Percentiles rank a stretch among this genome's conserved stretches.
phyloP scores from a whole-genome alignment of 2,113 vertebrate species.

The Crotalus helleri region DNA sequence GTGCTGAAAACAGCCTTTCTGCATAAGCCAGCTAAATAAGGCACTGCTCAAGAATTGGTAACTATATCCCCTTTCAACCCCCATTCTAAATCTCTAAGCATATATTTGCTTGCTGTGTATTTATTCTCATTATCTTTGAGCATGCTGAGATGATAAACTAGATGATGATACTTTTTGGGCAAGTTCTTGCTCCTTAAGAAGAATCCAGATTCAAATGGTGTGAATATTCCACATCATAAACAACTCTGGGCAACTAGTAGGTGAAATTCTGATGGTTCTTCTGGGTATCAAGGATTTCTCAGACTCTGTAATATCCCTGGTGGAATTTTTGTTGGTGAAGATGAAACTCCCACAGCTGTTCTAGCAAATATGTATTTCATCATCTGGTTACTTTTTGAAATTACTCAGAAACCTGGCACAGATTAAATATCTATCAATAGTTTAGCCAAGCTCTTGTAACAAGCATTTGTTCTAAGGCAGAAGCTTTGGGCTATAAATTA shows the following conservation, averaged over 20 bases:
- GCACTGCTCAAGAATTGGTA: not conserved
- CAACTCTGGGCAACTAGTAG: not conserved
- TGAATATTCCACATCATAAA: not conserved
- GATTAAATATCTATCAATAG: not conserved
- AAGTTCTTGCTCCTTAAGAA: not conserved
- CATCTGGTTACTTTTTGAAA: not conserved
- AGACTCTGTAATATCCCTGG: not conserved
- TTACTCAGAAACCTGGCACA: not conserved
- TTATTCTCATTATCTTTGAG: not conserved
- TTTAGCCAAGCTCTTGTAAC: not conserved
- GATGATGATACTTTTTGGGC: not conserved
- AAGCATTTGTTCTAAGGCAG: not conserved
- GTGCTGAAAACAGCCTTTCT: not conserved
- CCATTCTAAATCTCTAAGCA: not conserved
- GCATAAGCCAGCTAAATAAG: not conserved
- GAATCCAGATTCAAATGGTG: not conserved
- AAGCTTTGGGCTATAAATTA: not conserved
- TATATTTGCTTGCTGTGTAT: not conserved
- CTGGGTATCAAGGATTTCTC: not conserved
- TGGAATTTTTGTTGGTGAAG: not conserved
- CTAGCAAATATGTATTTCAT: not conserved
- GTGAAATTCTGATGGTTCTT: not conserved
- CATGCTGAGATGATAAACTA: not conserved
- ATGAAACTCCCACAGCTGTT: not conserved
- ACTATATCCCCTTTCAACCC: conserved; percentile 4